A percentile compares a stretch with the other conserved stretches of the same genome.
These are phyloP conservation scores for Sebastes vulpes DNA, from an alignment of 2,797 vertebrate species.

Conservation along the genomic window DNA sequence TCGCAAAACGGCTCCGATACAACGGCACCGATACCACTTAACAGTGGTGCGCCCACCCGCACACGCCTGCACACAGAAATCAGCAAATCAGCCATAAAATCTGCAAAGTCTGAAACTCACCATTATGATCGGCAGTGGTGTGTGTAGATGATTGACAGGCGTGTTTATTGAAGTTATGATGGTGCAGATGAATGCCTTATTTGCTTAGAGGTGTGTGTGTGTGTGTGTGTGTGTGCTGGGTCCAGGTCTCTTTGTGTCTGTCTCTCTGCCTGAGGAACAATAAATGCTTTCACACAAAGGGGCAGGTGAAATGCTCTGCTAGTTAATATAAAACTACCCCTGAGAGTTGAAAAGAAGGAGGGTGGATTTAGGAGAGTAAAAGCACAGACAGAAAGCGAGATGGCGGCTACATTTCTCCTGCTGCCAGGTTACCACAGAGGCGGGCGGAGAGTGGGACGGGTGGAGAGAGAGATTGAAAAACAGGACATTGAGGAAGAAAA, in stretches of 20 bases:
- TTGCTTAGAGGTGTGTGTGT: not conserved
- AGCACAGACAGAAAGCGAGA: not conserved
- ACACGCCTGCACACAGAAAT: slow-evolving; percentile 6
- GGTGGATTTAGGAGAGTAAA: slow-evolving; percentile 8
- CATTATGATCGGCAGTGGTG: not conserved
- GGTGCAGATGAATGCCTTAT: not conserved
- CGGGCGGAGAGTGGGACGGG: not conserved
- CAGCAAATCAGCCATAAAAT: slow-evolving; percentile 31
- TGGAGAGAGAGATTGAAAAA: slow-evolving; percentile 16
- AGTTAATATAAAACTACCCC: slow-evolving; percentile 86
- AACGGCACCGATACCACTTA: too few relatives aligned
- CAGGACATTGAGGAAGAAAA: slow-evolving; percentile 22
- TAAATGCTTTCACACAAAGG: slow-evolving; percentile 70
- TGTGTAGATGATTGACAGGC: slow-evolving; percentile 45
- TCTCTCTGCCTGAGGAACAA: slow-evolving; percentile 65
- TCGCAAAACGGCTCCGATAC: too few relatives aligned
- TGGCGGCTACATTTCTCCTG: slow-evolving; percentile 16
- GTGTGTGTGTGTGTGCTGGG: slow-evolving; percentile 5
- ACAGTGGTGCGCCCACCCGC: not conserved
- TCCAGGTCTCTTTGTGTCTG: slow-evolving; percentile 61
- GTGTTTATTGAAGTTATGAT: slow-evolving; percentile 15
- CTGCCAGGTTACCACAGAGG: slow-evolving; percentile 67
- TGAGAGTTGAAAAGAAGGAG: slow-evolving; percentile 50
- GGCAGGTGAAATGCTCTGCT: slow-evolving; percentile 73
- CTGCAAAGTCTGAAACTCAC: slow-evolving; percentile 24